Base-by-base conservation (phyloP, 2,113 vertebrate genomes). In the Mobula hypostoma region DNA sequence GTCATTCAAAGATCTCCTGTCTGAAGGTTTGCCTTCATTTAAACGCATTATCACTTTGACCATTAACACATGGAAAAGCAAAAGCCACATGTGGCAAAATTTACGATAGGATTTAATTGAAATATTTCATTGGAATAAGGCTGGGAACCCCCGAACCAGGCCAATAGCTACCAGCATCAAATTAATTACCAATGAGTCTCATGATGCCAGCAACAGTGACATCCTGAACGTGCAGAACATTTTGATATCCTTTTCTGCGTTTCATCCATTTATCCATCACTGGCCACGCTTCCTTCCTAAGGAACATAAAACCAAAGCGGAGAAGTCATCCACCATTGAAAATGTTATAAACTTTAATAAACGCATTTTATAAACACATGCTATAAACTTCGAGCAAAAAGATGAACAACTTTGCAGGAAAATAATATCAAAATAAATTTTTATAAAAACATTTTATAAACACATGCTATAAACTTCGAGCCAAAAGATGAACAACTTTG, bases 211-310 rank as follows among this genome's bases (percentile, higher is more conserved):
- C 98, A 1, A 98, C 95, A 6, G 97, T 97, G 56, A 97, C 95
- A 85, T 99, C 97, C 3, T 96, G 96, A 94, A 98, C n/a, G 0
- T 96, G 95, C 0, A 95, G 95, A 76, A 40, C 76, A 90, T 96
- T 97, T 78, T 95, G 95, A 79, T 94, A 95, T 0, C 96, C 95
- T 95, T 98, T 98, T 90, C 97, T 97, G 92, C 97, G 97, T 24
- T 96, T 97, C 94, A 99, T 95, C 98, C 98, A 99, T 12, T 96
- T 96, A 95, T 99, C 98, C 98, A 99, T 98, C 1, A 98, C 95
- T 36, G 99, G 99, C 99, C 99, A 99, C 94, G 99, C 96, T 93
- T 98, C 97, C 95, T 98, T 98, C 70, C 99, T 99, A 94, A 95
- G 94, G 14, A 56, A 94, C 94, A 95, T 91, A 87, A 78, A 29